Conservation (phyloP, 1,140 invertebrate species). For the Himalopsyche phryganea region DNA sequence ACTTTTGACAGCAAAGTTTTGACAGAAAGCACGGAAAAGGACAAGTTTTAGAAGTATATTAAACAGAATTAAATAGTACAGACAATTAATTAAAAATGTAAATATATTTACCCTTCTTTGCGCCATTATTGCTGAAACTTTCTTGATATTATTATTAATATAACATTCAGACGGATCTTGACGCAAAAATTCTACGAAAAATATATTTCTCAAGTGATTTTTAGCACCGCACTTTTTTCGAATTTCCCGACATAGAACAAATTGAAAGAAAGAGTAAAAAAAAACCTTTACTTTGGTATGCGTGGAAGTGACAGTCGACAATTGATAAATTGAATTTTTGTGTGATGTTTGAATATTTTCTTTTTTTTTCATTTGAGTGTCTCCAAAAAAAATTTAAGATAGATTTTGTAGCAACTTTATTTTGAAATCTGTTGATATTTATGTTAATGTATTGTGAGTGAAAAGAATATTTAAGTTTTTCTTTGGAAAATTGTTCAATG, state of each 20-base stretch:
- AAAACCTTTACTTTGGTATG: conserved; percentile 14
- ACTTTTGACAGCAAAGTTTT: too few relatives aligned
- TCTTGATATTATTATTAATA: too few relatives aligned
- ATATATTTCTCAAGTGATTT: too few relatives aligned
- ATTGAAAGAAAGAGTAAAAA: conserved; percentile 5
- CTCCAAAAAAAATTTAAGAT: not conserved
- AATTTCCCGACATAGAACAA: not conserved
- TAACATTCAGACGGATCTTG: too few relatives aligned
- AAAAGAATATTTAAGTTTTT: conserved; percentile 1
- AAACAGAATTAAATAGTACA: too few relatives aligned
- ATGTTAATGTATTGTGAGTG: not conserved
- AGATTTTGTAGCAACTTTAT: not conserved
- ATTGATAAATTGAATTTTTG: conserved; percentile 10
- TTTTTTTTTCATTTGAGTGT: not conserved
- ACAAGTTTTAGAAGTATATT: too few relatives aligned
- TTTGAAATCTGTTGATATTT: not conserved
- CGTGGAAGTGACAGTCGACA: conserved; percentile 16
- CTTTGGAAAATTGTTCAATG: not conserved
- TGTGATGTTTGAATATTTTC: conserved; percentile 1
- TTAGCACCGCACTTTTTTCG: not conserved
- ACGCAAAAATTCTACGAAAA: too few relatives aligned
- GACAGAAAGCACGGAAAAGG: too few relatives aligned
- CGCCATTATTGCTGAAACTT: too few relatives aligned
- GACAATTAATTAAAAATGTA: too few relatives aligned
- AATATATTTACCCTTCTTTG: too few relatives aligned